Evolutionary conservation across 1,140 invertebrate species (phyloP).

Genomic region (Antheraea mylitta): DNA sequence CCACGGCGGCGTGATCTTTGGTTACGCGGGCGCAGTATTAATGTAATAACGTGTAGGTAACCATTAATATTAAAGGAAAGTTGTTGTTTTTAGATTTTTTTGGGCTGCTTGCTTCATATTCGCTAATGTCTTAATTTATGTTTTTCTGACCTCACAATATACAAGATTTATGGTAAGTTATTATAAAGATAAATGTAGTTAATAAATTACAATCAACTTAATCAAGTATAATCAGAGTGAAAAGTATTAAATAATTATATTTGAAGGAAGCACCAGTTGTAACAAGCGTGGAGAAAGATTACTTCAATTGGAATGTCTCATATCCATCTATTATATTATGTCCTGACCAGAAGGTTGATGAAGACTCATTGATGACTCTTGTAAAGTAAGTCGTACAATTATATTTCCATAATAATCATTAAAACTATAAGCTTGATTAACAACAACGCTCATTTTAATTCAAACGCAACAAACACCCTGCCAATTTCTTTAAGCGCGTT

Average conservation of each 20-base stretch:
- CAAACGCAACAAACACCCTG: too few species aligned
- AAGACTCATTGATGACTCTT: slow-evolving; percentile 37
- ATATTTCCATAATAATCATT: not conserved
- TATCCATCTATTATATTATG: slow-evolving; percentile 81
- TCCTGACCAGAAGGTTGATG: slow-evolving; percentile 71
- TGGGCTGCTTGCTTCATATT: slow-evolving; percentile 42
- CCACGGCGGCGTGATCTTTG: too few species aligned
- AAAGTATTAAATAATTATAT: slow-evolving; percentile 5
- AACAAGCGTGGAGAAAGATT: slow-evolving; percentile 83
- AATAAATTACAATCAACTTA: slow-evolving; percentile 2
- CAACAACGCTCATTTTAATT: too few species aligned
- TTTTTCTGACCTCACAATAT: slow-evolving; percentile 45
- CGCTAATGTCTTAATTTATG: slow-evolving; percentile 29
- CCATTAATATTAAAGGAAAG: too few species aligned
- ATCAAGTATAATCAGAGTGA: not conserved
- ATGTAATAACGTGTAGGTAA: not conserved
- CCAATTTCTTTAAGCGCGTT: too few species aligned
- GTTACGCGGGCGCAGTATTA: too few species aligned
- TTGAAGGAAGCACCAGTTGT: slow-evolving; percentile 79
- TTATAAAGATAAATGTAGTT: not conserved
- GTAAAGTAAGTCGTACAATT: slow-evolving; percentile 37
- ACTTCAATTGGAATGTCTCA: slow-evolving; percentile 83
- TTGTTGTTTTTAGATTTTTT: slow-evolving; percentile 46
- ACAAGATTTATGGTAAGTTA: slow-evolving; percentile 52
- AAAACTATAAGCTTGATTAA: not conserved